Evolutionary conservation across 2,888 invertebrate genomes (phyloP).

Genomic region (Pardosa pseudoannulata): DNA sequence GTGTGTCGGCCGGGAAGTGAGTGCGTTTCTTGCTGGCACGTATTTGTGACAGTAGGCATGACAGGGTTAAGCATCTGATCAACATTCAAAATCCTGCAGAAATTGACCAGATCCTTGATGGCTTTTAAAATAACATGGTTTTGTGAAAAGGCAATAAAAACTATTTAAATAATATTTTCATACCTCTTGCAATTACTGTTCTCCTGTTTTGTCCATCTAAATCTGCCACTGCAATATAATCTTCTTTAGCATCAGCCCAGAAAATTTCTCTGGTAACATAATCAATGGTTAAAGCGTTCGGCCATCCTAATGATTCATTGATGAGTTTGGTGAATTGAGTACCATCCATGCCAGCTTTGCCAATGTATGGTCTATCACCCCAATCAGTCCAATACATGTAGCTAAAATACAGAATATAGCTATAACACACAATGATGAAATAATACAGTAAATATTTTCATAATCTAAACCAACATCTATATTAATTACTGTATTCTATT

Average conservation of each 20-base stretch:
- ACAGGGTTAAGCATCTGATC: too few species aligned
- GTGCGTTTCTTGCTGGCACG: too few species aligned
- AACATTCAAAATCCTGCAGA: too few species aligned
- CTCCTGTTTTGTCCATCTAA: constrained; percentile 86
- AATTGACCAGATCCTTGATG: too few species aligned
- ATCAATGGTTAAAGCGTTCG: constrained; percentile 89
- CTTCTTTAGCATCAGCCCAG: constrained; percentile 91
- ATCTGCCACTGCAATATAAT: constrained; percentile 90
- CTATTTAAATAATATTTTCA: background rate
- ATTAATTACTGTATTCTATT: too few species aligned
- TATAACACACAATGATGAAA: too few species aligned
- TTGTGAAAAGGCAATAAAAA: too few species aligned
- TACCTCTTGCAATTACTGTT: constrained; percentile 81
- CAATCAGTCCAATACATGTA: constrained; percentile 91
- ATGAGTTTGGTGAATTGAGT: constrained; percentile 83
- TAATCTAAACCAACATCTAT: too few species aligned
- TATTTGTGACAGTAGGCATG: too few species aligned
- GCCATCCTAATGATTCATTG: constrained; percentile 86
- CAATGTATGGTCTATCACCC: constrained; percentile 89
- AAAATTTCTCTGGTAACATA: constrained; percentile 87
- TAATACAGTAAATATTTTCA: too few species aligned
- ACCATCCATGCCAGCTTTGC: constrained; percentile 90
- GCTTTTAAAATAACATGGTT: too few species aligned
- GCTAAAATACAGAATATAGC: constrained; percentile 76
- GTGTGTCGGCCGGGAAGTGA: too few species aligned